Percentiles rank a stretch among this genome's conserved stretches.
Conservation (phyloP, 1,140 invertebrate species). For the Cydia strobilella region DNA sequence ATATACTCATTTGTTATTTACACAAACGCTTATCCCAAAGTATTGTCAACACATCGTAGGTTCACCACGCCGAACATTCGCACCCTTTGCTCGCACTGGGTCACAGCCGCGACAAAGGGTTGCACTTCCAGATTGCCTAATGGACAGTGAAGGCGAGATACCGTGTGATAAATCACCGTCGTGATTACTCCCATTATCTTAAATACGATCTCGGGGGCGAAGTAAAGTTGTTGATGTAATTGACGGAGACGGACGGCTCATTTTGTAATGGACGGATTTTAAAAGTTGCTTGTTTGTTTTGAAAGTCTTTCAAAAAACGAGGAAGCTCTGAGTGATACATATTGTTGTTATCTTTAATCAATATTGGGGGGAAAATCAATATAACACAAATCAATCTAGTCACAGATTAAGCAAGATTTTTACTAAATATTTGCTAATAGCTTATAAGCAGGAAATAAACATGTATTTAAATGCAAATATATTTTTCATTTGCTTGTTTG, state of each 20-base stretch:
- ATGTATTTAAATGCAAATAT: no score
- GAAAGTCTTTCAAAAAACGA: background rate
- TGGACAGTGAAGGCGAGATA: constrained; percentile 77
- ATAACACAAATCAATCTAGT: background rate
- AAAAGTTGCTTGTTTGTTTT: constrained; percentile 11
- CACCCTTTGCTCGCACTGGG: constrained; percentile 40
- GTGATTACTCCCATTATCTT: constrained; percentile 78
- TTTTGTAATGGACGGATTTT: constrained; percentile 30
- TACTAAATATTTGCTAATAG: background rate
- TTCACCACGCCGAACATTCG: background rate
- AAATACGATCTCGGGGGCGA: constrained; percentile 73
- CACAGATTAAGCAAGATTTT: constrained; percentile 27
- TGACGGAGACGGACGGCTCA: constrained; percentile 33
- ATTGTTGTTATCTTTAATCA: background rate
- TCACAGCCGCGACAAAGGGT: constrained; percentile 63
- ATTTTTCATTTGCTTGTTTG: no score
- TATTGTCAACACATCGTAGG: background rate
- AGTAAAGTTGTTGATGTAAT: constrained; percentile 55
- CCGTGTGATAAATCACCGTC: constrained; percentile 73
- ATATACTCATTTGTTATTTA: no score
- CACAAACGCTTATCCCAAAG: background rate
- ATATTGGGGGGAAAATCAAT: background rate
- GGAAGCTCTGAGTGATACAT: background rate
- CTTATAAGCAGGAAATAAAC: background rate
- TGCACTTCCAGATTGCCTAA: constrained; percentile 71